Conservation (phyloP, 1,140 invertebrate species). For the Oncopodura yosiiana region DNA sequence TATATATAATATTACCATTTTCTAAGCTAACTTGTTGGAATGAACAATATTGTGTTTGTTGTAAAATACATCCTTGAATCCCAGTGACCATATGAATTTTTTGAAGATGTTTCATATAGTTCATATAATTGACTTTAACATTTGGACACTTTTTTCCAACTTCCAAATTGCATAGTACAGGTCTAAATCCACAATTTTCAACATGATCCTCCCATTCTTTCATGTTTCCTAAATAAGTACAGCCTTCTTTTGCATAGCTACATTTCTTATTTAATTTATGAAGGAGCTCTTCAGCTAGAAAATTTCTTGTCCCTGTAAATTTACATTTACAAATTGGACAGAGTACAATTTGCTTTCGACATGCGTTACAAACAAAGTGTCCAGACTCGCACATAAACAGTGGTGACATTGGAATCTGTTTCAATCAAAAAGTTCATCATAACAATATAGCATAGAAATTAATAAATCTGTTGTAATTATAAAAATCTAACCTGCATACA, state of each 20-base stretch:
- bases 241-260: conserved; percentile 8
- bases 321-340: conserved; percentile 11
- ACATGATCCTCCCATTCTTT: conserved; percentile 11
- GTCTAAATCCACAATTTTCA: conserved; percentile 1
- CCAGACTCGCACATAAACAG: conserved; percentile 1
- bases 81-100: conserved; percentile 8
- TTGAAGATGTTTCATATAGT: background rate
- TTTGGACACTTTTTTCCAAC: conserved; percentile 6
- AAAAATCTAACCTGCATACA: conserved; percentile 1
- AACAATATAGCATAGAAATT: too few species aligned
- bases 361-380: conserved; percentile 3
- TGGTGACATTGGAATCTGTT: background rate
- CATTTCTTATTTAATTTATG: conserved; percentile 12
- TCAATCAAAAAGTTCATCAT: too few species aligned
- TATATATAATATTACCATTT: background rate
- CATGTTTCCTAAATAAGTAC: background rate
- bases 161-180: conserved; percentile 3
- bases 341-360: background rate
- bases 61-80: background rate
- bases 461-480: too few species aligned
- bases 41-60: background rate
- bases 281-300: conserved; percentile 4
- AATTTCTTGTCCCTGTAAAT: conserved; percentile 4
- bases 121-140: conserved; percentile 2
- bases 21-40: conserved; percentile 5